Base-by-base conservation (phyloP, 2,888 invertebrate species). In the Hypolimnas misippus region DNA sequence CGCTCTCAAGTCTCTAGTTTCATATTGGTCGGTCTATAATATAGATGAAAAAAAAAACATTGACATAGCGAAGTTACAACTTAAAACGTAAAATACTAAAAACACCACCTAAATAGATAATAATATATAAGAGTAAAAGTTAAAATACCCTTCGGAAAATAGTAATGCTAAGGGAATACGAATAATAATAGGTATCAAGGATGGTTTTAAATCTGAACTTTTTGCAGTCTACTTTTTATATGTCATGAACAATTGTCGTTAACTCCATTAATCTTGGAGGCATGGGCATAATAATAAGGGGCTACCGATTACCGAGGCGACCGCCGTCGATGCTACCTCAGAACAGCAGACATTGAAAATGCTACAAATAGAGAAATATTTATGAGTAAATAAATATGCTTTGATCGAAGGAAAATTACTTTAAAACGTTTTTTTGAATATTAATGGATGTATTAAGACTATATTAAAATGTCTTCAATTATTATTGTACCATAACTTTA, bases 201-300 rank as follows among this genome's bases (percentile, higher is more conserved):
- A 44, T 8, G 29, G 49, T 14, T 49, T 49, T 49, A 49, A 49
- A 49, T 49, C 49, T 49, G 49, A 14, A 29, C 25, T 49, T 49
- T 49, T 49, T 49, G 29, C 49, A 6, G 49, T 25, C 49, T 49
- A 49, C 29, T 56, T 65, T 70, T 70, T 63, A 65, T 66, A 65
- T 64, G 59, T 65, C 57, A 57, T 46, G 65, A 67, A 66, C 63
- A 67, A 72, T 70, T 69, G 70, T 71, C 70, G 70, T 71, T 70
- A 70, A 71, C 67, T 66, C 64, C 68, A 72, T 73, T 72, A 72
- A 71, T 72, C 71, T 68, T 60, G 62, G 65, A 71, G 73, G 70
- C 71, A 72, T 70, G 70, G 68, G 72, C 70, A 70, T 68, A 72
- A 78, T 76, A 75, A 74, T 77, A 72, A 70, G 70, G 59, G 66